phyloP scores from a whole-genome alignment of 2,888 invertebrate genomes.

The Ophioninae sp. region DNA sequence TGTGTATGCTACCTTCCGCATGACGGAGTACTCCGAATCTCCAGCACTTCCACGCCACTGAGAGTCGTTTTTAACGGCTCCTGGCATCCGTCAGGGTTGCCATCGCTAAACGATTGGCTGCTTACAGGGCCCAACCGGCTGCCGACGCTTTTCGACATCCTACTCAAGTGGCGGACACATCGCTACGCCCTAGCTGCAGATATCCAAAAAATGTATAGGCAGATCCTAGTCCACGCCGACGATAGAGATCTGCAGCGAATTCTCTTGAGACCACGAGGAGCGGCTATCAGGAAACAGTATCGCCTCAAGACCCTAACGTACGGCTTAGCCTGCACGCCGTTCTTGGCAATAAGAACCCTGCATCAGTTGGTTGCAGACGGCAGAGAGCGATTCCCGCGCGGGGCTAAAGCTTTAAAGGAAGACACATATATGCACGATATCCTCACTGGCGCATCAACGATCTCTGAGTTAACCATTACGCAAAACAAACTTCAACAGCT shows the following conservation, averaged over 20 bases:
- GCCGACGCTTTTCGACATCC: conserved; percentile 16
- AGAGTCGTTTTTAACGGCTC: neutral
- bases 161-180: conserved; percentile 51
- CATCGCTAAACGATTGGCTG: neutral
- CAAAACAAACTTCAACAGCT: too few species aligned
- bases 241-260: neutral
- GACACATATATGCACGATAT: too few species aligned
- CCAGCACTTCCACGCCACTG: neutral
- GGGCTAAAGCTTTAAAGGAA: too few species aligned
- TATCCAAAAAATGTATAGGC: conserved; percentile 59
- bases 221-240: conserved; percentile 12
- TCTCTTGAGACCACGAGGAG: neutral
- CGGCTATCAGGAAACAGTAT: neutral
- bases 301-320: neutral
- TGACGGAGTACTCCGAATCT: neutral
- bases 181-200: conserved; percentile 56
- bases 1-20: neutral
- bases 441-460: too few species aligned
- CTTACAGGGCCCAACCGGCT: conserved; percentile 1
- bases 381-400: too few species aligned
- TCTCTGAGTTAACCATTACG: too few species aligned
- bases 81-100: neutral
- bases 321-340: neutral
- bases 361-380: neutral
- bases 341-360: neutral